Percentiles rank a stretch among this genome's conserved stretches.
Conservation (phyloP, 2,888 invertebrate species). For the Lasioglossum oenotherae region DNA sequence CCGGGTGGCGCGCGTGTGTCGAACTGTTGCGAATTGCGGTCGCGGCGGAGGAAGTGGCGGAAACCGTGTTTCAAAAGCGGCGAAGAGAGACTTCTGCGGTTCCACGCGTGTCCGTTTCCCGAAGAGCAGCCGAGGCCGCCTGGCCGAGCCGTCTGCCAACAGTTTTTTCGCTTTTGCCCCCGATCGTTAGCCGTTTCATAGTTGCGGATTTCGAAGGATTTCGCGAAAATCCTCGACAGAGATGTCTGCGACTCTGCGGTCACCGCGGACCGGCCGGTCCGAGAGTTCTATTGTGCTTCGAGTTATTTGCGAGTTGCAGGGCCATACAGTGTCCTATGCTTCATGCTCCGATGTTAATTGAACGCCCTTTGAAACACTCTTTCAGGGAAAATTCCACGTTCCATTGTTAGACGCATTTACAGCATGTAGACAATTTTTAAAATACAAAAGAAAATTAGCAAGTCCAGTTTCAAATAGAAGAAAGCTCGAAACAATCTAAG, state of each 20-base stretch:
- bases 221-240: neutral
- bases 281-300: neutral
- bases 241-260: neutral
- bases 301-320: neutral
- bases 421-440: neutral
- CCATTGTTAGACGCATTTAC: neutral
- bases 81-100: slow-evolving; percentile 25
- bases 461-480: too few relatives aligned
- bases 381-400: neutral
- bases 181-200: neutral
- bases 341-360: neutral
- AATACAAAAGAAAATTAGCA: too few relatives aligned
- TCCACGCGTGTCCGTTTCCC: slow-evolving; percentile 14
- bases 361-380: neutral
- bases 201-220: slow-evolving; percentile 1
- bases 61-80: slow-evolving; percentile 32
- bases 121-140: neutral
- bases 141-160: neutral
- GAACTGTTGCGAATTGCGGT: slow-evolving; percentile 25
- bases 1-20: neutral
- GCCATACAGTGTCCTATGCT: neutral
- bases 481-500: too few relatives aligned
- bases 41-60: slow-evolving; percentile 37
- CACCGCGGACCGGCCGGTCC: neutral
- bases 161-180: neutral